Percentiles rank a stretch among this genome's conserved stretches.
Conservation (phyloP, 2,113 vertebrate genomes). For the Steatornis caripensis region DNA sequence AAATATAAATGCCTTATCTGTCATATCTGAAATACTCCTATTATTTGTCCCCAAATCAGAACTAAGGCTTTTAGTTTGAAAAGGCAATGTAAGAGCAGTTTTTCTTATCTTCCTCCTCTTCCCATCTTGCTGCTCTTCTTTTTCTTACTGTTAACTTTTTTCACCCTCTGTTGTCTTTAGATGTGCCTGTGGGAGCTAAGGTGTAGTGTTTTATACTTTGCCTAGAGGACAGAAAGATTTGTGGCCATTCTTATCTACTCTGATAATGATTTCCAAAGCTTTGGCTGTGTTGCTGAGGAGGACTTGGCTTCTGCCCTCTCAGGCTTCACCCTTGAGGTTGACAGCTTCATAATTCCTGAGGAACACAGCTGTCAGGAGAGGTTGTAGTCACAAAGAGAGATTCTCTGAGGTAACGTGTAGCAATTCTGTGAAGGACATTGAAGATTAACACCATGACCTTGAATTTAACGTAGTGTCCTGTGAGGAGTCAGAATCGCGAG, state of each 20-base stretch:
- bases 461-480: constrained; percentile 27
- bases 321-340: constrained; percentile 59
- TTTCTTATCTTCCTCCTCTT: not conserved
- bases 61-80: not conserved
- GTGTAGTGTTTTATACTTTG: not conserved
- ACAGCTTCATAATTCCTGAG: constrained; percentile 65
- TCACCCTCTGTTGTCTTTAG: constrained; percentile 11
- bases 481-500: constrained; percentile 8
- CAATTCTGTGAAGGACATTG: constrained; percentile 44
- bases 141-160: not conserved
- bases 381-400: constrained; percentile 41
- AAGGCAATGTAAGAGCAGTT: not conserved
- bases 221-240: constrained; percentile 49
- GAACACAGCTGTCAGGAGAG: constrained; percentile 57
- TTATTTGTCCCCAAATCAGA: not conserved
- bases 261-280: constrained; percentile 60
- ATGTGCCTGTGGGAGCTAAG: not conserved
- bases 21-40: not conserved
- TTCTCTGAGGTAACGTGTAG: constrained; percentile 46
- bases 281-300: constrained; percentile 27
- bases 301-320: constrained; percentile 36
- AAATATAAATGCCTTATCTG: not conserved
- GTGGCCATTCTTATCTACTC: constrained; percentile 51
- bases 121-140: not conserved
- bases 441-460: constrained; percentile 60